Conservation (phyloP, 2,113 vertebrate genomes). For the Procavia capensis region DNA sequence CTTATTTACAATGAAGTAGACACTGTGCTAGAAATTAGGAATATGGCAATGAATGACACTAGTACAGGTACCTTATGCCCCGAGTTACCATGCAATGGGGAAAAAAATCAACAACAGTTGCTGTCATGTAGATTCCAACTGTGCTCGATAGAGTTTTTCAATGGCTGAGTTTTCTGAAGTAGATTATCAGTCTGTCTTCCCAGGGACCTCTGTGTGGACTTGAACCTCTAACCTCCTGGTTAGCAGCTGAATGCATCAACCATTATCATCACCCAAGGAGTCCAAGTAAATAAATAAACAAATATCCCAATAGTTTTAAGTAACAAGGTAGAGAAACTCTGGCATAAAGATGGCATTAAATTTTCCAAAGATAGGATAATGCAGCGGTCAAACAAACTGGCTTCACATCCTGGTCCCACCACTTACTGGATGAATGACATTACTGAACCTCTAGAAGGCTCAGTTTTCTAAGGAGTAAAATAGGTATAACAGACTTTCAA, state of each 20-base stretch:
- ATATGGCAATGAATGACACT: constrained; percentile 11
- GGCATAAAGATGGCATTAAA: neutral
- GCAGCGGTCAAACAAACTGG: neutral
- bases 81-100: neutral
- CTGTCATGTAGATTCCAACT: neutral
- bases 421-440: neutral
- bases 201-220: neutral
- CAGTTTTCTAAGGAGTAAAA: constrained; percentile 32
- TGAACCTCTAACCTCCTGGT: neutral
- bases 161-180: neutral
- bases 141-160: neutral
- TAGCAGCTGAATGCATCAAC: neutral
- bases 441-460: neutral
- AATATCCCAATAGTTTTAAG: constrained; percentile 10
- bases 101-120: neutral
- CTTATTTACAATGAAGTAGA: neutral
- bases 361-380: neutral
- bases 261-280: neutral
- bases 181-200: neutral
- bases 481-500: neutral
- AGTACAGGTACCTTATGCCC: neutral
- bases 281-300: constrained; percentile 38
- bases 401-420: neutral
- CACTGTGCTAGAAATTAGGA: neutral
- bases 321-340: constrained; percentile 21